Evolutionary conservation across 92 coral and sea anemone species (phyloP), one percentile per base, ranked within the genome.

Genomic region (Bergia puertoricense): DNA sequence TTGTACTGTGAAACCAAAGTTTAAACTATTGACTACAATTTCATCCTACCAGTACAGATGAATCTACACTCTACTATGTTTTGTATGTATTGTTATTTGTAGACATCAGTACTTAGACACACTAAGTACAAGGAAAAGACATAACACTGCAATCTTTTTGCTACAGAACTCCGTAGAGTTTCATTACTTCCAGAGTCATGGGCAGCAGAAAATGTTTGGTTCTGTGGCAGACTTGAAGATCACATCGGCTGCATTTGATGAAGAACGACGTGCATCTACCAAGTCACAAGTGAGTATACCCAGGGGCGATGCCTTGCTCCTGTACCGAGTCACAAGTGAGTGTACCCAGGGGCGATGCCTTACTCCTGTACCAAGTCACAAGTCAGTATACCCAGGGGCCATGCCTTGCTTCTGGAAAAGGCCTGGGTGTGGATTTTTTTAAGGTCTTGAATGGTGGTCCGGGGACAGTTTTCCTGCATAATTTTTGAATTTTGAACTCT

Each of bases 231-330:
- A 95, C 80, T 84, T 97, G 66, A 90, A 91, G 74, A 91, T 97
- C 72, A 90, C 89, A 0, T 92, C 98, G 14, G 99, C 99, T 51
- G 95, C 98, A 8, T 97, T 97, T 82, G 99, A 95, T 81, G 90
- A 90, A 62, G 94, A 88, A 46, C 94, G 93, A 15, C 85, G 99
- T 37, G 91, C 80, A 20, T 86, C 97, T 6, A 95, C 97, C 22
- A 92, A 92, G 74, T 86, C 98, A 40, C 94, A 95, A 88, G 99
- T 95, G 85, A 79, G 82, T 46, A 75, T 40, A 43, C 11, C 11
- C 57, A 43, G 54, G 9, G 30, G 40, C 11, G 81, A 57, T 5
- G 3, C 48, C 54, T 30, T 30, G 30, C 30, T 30, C 30, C 30
- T 30, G 30, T 6, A 95, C 97, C 22, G 91, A 92, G 74, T 86